A percentile compares a stretch with the other conserved stretches of the same genome.
These are phyloP conservation scores for Rhopalosiphum nymphaeae DNA, from an alignment of 2,888 invertebrate genomes.

Conservation along the genomic window DNA sequence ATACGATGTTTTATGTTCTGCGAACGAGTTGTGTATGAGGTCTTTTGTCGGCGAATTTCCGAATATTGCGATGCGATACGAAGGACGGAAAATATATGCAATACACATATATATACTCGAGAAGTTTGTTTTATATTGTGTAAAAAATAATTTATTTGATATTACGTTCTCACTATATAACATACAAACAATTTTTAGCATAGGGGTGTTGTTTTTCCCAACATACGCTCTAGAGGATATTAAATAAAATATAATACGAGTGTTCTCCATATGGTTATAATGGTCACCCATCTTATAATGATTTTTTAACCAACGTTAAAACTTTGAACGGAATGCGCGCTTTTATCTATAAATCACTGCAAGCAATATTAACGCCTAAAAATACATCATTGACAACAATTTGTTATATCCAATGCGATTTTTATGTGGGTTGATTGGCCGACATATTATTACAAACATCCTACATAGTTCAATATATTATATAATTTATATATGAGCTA, in stretches of 20 bases:
- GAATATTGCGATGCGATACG: conserved; percentile 44
- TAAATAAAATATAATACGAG: background rate
- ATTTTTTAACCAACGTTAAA: background rate
- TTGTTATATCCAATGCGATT: background rate
- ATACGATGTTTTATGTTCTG: conserved; percentile 60
- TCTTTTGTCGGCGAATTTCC: conserved; percentile 61
- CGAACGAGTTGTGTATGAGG: conserved; percentile 53
- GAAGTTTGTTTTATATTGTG: conserved; percentile 17
- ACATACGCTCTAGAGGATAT: background rate
- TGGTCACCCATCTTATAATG: background rate
- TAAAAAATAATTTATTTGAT: conserved; percentile 6
- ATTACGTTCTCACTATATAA: background rate
- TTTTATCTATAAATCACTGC: background rate
- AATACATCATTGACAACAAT: background rate
- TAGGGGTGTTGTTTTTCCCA: background rate
- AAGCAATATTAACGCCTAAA: background rate
- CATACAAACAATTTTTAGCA: background rate
- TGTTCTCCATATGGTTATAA: background rate
- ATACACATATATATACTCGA: background rate
- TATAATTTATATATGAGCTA: background rate
- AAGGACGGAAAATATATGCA: background rate
- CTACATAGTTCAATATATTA: background rate
- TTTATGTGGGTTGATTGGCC: background rate
- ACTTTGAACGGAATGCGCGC: background rate
- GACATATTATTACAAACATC: conserved; percentile 20